A percentile compares a stretch with the other conserved stretches of the same genome.
These are phyloP conservation scores for Omphaloscelis lunosa DNA, from an alignment of 2,888 invertebrate species.

Conservation along the genomic window DNA sequence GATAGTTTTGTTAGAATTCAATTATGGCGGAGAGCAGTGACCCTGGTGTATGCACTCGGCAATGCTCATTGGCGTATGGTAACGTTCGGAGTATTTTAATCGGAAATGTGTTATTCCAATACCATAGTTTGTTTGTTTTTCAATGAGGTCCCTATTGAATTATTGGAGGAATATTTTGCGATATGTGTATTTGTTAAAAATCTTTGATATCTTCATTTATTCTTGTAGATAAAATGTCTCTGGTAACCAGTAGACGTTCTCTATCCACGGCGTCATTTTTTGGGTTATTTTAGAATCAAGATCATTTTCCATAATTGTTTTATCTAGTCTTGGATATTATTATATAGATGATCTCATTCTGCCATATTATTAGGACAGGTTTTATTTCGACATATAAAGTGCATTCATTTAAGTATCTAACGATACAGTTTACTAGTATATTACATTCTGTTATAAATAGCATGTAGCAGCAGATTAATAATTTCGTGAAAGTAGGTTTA, in stretches of 20 bases:
- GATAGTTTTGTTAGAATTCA: conserved; percentile 85
- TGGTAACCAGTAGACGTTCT: not conserved
- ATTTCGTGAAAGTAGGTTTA: conserved; percentile 52
- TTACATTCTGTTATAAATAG: not conserved
- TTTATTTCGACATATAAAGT: not conserved
- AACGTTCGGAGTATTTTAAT: conserved; percentile 57
- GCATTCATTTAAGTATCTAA: not conserved
- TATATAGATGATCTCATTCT: not conserved
- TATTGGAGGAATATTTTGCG: not conserved
- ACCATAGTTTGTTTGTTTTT: conserved; percentile 57
- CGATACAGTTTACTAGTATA: not conserved
- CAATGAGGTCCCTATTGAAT: conserved; percentile 33
- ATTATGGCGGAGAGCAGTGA: conserved; percentile 77
- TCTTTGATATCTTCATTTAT: not conserved
- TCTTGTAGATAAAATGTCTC: not conserved
- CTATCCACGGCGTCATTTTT: not conserved
- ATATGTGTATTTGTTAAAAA: not conserved
- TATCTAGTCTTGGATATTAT: not conserved
- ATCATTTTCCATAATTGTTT: too few species aligned
- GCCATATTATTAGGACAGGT: not conserved
- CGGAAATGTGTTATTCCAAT: conserved; percentile 58
- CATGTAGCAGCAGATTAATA: conserved; percentile 16
- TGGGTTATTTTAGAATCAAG: not conserved
- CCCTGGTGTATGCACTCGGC: conserved; percentile 73
- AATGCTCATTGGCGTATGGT: conserved; percentile 58